These are phyloP conservation scores for Nasua narica DNA, from an alignment of 2,797 vertebrate species.

Conservation along the genomic window DNA sequence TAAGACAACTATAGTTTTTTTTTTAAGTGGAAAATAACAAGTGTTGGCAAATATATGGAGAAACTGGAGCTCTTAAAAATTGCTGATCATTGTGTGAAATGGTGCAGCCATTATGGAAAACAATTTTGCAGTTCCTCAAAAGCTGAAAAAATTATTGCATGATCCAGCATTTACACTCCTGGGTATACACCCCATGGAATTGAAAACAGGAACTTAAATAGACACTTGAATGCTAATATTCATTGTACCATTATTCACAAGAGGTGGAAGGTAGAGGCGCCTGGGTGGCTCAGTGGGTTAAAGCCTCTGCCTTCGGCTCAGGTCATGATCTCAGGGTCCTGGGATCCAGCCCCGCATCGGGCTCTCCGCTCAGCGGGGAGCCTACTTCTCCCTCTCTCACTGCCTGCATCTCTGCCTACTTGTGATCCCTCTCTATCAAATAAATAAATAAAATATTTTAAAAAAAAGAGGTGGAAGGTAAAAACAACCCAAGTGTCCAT, in stretches of 20 bases:
- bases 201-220: not conserved
- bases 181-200: not conserved
- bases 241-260: not conserved
- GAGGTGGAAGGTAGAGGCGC: not conserved
- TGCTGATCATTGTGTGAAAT: not conserved
- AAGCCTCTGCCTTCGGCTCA: too few relatives aligned
- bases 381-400: too few relatives aligned
- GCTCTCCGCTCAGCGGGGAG: too few relatives aligned
- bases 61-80: not conserved
- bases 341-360: too few relatives aligned
- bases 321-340: too few relatives aligned
- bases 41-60: not conserved
- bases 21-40: not conserved
- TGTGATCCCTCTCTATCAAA: too few relatives aligned
- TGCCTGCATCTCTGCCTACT: too few relatives aligned
- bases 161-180: not conserved
- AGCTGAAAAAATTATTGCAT: not conserved
- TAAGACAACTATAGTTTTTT: not conserved
- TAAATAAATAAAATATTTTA: too few relatives aligned
- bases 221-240: not conserved
- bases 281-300: too few relatives aligned
- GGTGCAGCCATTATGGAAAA: not conserved
- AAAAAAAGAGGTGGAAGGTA: not conserved
- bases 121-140: not conserved
- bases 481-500: not conserved